phyloP scores from a whole-genome alignment of 1,140 invertebrate species.

The Aricia agestis region DNA sequence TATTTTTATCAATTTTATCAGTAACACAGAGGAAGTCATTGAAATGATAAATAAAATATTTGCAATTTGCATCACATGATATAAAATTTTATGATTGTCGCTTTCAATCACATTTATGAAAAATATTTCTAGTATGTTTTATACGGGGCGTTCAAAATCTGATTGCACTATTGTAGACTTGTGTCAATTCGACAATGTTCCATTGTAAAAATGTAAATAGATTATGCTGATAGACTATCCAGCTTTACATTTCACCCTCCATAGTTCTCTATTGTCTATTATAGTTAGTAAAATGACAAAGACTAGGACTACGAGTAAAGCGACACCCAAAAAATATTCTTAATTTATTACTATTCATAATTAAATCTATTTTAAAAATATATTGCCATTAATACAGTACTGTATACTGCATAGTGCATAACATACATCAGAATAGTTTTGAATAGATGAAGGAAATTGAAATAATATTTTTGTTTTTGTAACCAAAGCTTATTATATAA shows the following conservation, averaged over 20 bases:
- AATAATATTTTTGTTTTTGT: too few species aligned
- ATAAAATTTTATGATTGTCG: too few species aligned
- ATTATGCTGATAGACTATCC: conserved; percentile 2
- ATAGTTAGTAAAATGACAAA: not conserved
- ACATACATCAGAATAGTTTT: too few species aligned
- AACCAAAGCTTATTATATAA: too few species aligned
- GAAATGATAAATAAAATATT: not conserved
- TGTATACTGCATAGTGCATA: too few species aligned
- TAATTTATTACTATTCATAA: not conserved
- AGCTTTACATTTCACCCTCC: not conserved
- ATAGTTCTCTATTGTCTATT: not conserved
- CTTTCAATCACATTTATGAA: too few species aligned
- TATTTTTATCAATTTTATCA: not conserved
- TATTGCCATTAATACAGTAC: too few species aligned
- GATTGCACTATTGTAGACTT: not conserved
- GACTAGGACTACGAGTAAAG: not conserved
- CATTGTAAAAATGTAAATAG: conserved; percentile 12
- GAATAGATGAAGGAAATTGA: too few species aligned
- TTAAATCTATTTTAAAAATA: too few species aligned
- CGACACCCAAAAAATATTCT: not conserved
- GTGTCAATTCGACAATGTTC: not conserved
- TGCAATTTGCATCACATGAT: not conserved
- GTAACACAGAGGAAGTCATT: not conserved
- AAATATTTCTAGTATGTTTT: not conserved
- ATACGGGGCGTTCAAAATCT: not conserved